Evolutionary conservation across 2,797 vertebrate genomes (phyloP).

Genomic region (Lithobates sylvaticus): DNA sequence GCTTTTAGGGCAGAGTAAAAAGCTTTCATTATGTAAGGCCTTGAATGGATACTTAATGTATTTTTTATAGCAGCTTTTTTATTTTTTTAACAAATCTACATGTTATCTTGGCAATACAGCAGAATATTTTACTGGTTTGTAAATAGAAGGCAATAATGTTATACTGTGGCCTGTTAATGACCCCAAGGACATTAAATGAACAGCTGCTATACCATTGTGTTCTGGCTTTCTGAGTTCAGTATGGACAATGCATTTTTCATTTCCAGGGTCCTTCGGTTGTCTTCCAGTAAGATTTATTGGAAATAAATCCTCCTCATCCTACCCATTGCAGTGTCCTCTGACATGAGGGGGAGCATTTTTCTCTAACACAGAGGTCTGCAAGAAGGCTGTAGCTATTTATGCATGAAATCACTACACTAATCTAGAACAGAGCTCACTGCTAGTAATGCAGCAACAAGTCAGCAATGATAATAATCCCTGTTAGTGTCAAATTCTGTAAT

Average conservation of each 20-base stretch:
- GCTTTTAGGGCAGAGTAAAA: too few relatives aligned
- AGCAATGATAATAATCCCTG: neutral
- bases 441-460: conserved; percentile 8
- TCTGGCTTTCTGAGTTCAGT: conserved; percentile 12
- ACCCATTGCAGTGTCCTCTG: conserved; percentile 7
- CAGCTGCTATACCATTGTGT: conserved; percentile 35
- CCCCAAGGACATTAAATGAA: conserved; percentile 33
- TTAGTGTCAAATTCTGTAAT: conserved; percentile 37
- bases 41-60: conserved; percentile 16
- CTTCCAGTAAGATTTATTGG: conserved; percentile 2
- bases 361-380: neutral
- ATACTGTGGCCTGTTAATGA: conserved; percentile 34
- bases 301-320: conserved; percentile 1
- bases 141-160: conserved; percentile 36
- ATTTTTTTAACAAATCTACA: conserved; percentile 5
- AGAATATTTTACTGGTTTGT: conserved; percentile 35
- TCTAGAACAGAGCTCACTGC: neutral
- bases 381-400: neutral
- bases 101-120: conserved; percentile 21
- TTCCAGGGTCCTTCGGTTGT: conserved; percentile 20
- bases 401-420: neutral
- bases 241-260: conserved; percentile 17
- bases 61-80: conserved; percentile 30
- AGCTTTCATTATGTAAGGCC: neutral
- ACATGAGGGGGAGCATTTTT: conserved; percentile 14